Percentiles rank a stretch among this genome's conserved stretches.
phyloP scores from a whole-genome alignment of 2,113 vertebrate genomes.

The Anthoscopus minutus region DNA sequence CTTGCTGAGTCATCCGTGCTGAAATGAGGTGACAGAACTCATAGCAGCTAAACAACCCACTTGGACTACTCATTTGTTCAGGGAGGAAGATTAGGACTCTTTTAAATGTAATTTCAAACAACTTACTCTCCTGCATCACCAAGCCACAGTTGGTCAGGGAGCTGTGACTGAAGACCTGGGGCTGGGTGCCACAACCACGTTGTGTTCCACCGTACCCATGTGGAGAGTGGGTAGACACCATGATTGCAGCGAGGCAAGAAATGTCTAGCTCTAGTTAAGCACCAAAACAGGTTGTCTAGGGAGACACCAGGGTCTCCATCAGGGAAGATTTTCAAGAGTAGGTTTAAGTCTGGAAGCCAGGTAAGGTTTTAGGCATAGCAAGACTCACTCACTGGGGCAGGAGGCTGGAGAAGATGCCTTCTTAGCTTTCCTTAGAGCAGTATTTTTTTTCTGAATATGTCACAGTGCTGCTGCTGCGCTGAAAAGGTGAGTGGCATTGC shows the following conservation, averaged over 20 bases:
- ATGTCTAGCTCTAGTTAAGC: not conserved
- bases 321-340: not conserved
- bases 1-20: not conserved
- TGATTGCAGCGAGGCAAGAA: not conserved
- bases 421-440: not conserved
- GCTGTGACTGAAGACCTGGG: not conserved
- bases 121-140: not conserved
- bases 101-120: not conserved
- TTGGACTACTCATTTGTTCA: not conserved
- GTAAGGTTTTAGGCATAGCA: not conserved
- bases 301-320: not conserved
- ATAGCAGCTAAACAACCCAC: not conserved
- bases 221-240: not conserved
- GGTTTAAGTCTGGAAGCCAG: not conserved
- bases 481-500: not conserved
- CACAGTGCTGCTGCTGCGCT: not conserved
- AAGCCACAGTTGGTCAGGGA: not conserved
- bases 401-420: not conserved
- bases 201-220: not conserved
- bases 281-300: not conserved
- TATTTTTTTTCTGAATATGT: not conserved
- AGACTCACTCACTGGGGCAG: not conserved
- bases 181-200: fast-evolving
- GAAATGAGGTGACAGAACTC: not conserved
- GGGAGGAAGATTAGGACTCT: not conserved